Base-by-base conservation (phyloP, 2,888 invertebrate species). In the Volucella zonaria region DNA sequence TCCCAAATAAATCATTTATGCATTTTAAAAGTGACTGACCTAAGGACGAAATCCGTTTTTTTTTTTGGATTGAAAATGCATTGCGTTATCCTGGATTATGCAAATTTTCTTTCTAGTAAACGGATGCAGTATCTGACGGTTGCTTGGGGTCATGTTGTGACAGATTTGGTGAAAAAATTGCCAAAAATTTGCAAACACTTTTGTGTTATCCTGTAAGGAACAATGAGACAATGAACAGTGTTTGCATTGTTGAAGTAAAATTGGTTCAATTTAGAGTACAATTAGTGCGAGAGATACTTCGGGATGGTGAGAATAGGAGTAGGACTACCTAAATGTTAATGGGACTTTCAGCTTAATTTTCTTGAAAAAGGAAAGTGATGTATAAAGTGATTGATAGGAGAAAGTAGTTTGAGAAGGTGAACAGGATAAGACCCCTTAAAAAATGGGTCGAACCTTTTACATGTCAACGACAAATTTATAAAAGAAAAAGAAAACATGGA, bases 1-100 rank as follows among this genome's bases (percentile, higher is more conserved):
- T 42, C 42, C 49, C 56, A 62, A 61, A 68, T 80, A 74, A 68
- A 80, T 75, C 74, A 74, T 61, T n/a, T 12, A 43, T 78, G 31
- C 43, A 66, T 31, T 51, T 59, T 23, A 52, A 71, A 71, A 51
- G 18, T 42, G 56, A 40, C 14, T 51, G 10, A 59, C n/a, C 3
- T 15, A n/a, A 58, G 18, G 56, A 11, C 49, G 14, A 70, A 38
- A 51, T 52, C 58, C 71, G 31, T 6, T 31, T 31, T 31, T 31
- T 68, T 68, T 78, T 71, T 62, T 78, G 18, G 14, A 49, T 71
- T 64, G 56, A 15, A 42, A 49, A 51, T 40, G 43, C 58, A 58
- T 66, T 59, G 23, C n/a, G 47, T 79, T 47, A 15, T 56, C 73
- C 47, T 75, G 70, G 62, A 75, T 81, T 81, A 81, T 81, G 81